Conservation (phyloP, 2,113 vertebrate genomes). For the Chloroceryle aenea region DNA sequence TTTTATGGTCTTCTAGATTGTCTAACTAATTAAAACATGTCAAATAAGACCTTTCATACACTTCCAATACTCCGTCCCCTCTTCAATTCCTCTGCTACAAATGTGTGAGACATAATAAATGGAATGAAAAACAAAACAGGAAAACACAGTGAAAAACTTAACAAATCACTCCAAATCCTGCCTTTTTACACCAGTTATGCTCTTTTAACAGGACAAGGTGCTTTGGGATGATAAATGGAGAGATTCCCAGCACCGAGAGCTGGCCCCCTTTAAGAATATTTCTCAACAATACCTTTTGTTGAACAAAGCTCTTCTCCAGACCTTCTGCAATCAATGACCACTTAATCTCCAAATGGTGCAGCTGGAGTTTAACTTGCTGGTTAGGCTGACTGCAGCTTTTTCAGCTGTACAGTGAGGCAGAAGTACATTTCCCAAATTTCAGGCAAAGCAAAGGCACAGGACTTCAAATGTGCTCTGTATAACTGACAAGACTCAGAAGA, state of each 20-base stretch:
- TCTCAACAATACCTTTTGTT: background rate
- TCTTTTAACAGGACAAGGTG: background rate
- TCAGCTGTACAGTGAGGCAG: background rate
- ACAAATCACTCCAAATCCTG: background rate
- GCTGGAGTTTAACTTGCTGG: background rate
- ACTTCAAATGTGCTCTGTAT: background rate
- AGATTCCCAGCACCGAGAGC: background rate
- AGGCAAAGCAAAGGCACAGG: background rate
- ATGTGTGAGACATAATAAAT: background rate
- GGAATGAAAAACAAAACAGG: background rate
- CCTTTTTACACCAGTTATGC: background rate
- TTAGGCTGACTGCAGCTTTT: background rate
- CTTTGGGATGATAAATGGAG: background rate
- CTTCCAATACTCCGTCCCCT: background rate
- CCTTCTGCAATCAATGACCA: background rate
- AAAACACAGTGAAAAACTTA: background rate
- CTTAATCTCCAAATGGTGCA: background rate
- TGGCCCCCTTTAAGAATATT: accelerated
- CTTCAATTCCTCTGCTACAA: background rate
- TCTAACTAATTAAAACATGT: background rate
- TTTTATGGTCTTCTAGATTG: background rate
- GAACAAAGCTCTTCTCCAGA: background rate
- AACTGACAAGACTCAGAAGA: background rate
- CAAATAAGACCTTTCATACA: background rate
- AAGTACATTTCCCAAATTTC: background rate